Evolutionary conservation across 2,797 vertebrate genomes (phyloP), one percentile per base, ranked within the genome.

Genomic region (Lateolabrax maculatus): DNA sequence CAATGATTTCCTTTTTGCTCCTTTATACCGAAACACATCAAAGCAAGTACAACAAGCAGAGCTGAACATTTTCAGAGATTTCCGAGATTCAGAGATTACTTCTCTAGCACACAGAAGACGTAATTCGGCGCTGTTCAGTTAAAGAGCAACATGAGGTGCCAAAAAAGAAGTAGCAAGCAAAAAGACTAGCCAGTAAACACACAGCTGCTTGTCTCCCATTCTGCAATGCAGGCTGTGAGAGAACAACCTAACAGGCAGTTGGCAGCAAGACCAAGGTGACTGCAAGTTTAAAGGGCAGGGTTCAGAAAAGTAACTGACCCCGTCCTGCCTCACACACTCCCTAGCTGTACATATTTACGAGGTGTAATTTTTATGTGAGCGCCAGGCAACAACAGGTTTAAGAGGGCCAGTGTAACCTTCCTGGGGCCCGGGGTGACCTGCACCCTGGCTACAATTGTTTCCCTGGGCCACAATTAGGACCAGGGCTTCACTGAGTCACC

Each of bases 361-460:
- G 94, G 94, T 95, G 95, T 95, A 88, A 94, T 94, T 94, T 95
- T 95, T 95, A 95, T 93, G 91, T 87, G 89, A 91, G 89, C 71
- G 88, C 89, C 90, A 91, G 94, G 93, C 94, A 94, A 94, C 92
- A 95, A 93, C 95, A 93, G 94, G 92, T 95, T 95, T 93, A 95
- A 89, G 93, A 94, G 94, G 91, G 92, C 87, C 89, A 88, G 83
- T 66, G 88, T 93, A 93, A 94, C 93, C 93, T 94, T 93, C 83
- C 86, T 80, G 86, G 84, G 92, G 91, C 93, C 85, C 61, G 37
- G 76, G 66, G 75, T 92, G 94, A 95, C 91, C 92, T 86, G 84
- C 83, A 89, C 84, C 89, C 75, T 29, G 25, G 83, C 80, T 89
- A 89, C 89, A 88, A 87, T 79, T 56, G 83, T 87, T 86, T 92